phyloP scores from a whole-genome alignment of 2,113 vertebrate genomes.

The Nothocercus nigrocapillus region DNA sequence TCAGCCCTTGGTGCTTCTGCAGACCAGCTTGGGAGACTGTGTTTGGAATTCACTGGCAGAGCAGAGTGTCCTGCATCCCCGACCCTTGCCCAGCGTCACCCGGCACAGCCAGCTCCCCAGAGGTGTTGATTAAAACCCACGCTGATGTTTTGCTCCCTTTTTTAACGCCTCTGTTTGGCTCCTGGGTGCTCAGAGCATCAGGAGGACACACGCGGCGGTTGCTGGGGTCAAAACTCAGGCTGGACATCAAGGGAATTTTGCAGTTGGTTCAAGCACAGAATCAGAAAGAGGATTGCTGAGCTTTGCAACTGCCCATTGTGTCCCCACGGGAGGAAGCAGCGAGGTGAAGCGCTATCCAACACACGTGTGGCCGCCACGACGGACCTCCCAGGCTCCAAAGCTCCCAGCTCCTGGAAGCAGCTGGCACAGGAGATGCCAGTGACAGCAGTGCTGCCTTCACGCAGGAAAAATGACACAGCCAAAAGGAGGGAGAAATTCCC shows the following conservation, averaged over 20 bases:
- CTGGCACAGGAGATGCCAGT: not conserved
- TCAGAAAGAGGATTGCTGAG: not conserved
- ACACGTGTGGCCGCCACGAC: too few relatives aligned
- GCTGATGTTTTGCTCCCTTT: not conserved
- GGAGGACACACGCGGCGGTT: fast-evolving
- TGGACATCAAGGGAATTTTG: not conserved
- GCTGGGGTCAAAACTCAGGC: not conserved
- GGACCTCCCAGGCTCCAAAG: not conserved
- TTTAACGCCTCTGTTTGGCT: not conserved
- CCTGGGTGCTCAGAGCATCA: not conserved
- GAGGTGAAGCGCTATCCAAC: too few relatives aligned
- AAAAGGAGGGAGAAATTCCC: not conserved
- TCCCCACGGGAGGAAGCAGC: not conserved
- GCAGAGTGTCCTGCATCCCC: fast-evolving
- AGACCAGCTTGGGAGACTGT: not conserved
- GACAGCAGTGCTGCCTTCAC: fast-evolving
- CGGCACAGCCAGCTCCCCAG: not conserved
- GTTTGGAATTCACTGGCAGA: not conserved
- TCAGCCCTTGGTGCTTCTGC: not conserved
- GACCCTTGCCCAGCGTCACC: not conserved
- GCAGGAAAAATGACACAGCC: too few relatives aligned
- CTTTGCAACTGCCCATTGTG: not conserved
- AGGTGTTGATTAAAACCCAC: not conserved
- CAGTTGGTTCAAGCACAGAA: not conserved
- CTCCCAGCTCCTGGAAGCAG: too few relatives aligned